phyloP scores from a whole-genome alignment of 2,113 vertebrate genomes.

The Donacobius atricapilla region DNA sequence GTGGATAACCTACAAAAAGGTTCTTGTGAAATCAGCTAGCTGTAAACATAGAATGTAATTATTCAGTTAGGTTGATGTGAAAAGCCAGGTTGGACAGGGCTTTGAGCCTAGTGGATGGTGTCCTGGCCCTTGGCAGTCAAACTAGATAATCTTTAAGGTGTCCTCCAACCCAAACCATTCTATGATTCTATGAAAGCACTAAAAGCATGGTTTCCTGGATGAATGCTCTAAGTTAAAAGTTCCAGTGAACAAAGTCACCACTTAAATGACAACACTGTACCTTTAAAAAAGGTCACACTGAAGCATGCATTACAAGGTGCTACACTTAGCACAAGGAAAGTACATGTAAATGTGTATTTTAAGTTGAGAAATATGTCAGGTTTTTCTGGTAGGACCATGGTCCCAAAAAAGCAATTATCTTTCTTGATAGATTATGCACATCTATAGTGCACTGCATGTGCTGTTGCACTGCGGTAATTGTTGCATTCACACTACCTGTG shows the following conservation, averaged over 20 bases:
- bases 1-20: not conserved
- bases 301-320: not conserved
- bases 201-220: not conserved
- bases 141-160: not conserved
- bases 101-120: not conserved
- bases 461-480: accelerated
- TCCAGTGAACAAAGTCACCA: not conserved
- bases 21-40: not conserved
- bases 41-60: not conserved
- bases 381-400: not conserved
- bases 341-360: not conserved
- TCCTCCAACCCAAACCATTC: not conserved
- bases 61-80: not conserved
- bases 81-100: not conserved
- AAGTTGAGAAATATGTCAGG: not conserved
- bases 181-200: not conserved
- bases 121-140: not conserved
- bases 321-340: not conserved
- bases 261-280: not conserved
- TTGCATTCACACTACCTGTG: not conserved
- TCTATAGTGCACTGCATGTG: not conserved
- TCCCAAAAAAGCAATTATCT: not conserved
- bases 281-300: not conserved
- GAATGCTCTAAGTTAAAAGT: not conserved
- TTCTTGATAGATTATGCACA: not conserved